A percentile compares a stretch with the other conserved stretches of the same genome.
These are phyloP conservation scores for Dynastes tityus DNA, from an alignment of 2,888 invertebrate genomes.

Conservation along the genomic window DNA sequence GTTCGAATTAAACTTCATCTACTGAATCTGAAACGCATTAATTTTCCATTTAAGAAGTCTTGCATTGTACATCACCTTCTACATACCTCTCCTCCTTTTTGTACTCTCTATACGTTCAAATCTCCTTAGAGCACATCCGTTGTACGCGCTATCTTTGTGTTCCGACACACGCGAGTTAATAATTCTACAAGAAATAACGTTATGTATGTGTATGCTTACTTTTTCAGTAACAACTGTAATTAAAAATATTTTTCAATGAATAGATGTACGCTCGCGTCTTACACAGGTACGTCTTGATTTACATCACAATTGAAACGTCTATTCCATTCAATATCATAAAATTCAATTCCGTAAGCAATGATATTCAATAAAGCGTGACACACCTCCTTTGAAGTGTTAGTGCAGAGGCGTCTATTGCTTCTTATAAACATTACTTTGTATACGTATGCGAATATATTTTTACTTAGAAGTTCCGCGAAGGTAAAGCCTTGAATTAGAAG, in stretches of 20 bases:
- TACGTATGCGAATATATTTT: background rate
- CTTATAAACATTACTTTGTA: background rate
- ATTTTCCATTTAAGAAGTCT: too few relatives aligned
- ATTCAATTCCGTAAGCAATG: slow-evolving; percentile 16
- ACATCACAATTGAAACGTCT: slow-evolving; percentile 21
- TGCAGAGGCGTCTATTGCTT: slow-evolving; percentile 9
- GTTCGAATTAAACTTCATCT: too few relatives aligned
- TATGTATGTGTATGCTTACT: background rate
- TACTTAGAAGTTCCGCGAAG: background rate
- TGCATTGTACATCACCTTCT: too few relatives aligned
- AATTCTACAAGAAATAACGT: slow-evolving; percentile 8
- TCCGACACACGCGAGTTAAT: background rate
- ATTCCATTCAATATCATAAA: slow-evolving; percentile 9
- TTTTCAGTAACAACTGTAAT: background rate
- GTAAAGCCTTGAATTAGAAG: background rate
- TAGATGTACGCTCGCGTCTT: background rate
- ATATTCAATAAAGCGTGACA: slow-evolving; percentile 7
- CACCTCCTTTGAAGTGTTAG: slow-evolving; percentile 1
- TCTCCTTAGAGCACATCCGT: too few relatives aligned
- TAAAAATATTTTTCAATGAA: slow-evolving; percentile 17
- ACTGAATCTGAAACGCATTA: too few relatives aligned
- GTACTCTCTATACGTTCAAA: too few relatives aligned
- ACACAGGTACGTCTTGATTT: background rate
- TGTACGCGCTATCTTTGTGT: background rate
- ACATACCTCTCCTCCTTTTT: too few relatives aligned